Evolutionary conservation across 2,797 vertebrate genomes (phyloP).

Genomic region (Spinibarbus caldwelli): DNA sequence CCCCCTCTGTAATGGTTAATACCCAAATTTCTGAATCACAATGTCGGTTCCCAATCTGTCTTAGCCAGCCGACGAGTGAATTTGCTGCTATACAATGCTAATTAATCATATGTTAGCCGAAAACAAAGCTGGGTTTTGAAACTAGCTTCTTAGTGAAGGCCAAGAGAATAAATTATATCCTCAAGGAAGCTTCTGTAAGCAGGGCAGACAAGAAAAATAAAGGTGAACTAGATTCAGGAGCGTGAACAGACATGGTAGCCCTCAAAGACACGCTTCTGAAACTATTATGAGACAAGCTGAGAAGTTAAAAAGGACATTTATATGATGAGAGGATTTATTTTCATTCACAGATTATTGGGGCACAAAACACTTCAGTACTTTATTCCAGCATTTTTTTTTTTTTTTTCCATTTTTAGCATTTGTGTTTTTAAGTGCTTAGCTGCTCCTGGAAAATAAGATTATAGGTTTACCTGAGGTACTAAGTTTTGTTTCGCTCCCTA

Average conservation of each 20-base stretch:
- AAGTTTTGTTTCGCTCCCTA: not conserved
- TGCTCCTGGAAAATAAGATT: conserved; percentile 1
- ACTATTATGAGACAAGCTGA: conserved; percentile 1
- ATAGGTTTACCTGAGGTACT: not conserved
- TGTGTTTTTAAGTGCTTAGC: conserved; percentile 2
- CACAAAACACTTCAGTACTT: not conserved
- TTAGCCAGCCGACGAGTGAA: conserved; percentile 26
- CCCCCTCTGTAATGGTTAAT: conserved; percentile 2
- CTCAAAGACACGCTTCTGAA: conserved; percentile 21
- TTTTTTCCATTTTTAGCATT: too few species aligned
- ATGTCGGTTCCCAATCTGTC: conserved; percentile 21
- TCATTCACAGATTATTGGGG: not conserved
- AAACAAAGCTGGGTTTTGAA: conserved; percentile 41
- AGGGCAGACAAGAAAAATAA: conserved; percentile 35
- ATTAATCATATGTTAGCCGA: conserved; percentile 46
- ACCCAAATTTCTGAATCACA: conserved; percentile 3
- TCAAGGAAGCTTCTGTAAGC: conserved; percentile 38
- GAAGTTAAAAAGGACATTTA: conserved; percentile 1
- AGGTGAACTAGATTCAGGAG: conserved; percentile 36
- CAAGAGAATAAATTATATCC: conserved; percentile 46
- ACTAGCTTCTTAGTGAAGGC: conserved; percentile 47
- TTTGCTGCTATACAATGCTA: conserved; percentile 7
- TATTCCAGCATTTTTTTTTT: not conserved
- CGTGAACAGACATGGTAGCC: conserved; percentile 3
- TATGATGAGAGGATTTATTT: not conserved